Evolutionary conservation across 2,888 invertebrate species (phyloP), one percentile per base, ranked within the genome.

Genomic region (Neria commutata): DNA sequence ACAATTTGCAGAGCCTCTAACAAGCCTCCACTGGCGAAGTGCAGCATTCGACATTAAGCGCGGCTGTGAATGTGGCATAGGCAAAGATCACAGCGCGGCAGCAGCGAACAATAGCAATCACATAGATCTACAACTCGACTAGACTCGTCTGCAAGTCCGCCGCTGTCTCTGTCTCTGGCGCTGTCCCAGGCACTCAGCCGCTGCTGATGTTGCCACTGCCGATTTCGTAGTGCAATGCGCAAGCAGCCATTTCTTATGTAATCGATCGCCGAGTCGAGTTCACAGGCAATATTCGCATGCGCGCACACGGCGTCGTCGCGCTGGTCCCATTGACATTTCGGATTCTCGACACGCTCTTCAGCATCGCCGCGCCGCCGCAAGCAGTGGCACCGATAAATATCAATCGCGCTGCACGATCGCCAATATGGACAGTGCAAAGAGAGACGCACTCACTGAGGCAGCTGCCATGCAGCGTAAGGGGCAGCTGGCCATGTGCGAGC

Each of bases 101-200:
- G 51, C 47, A 53, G 51, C 47, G 63, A 63, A 70, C 71, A 69
- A 69, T 64, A 53, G 70, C 67, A 70, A 72, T 73, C 69, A 69
- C n/a, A 49, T 16, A 29, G 17, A 17, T 29, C 33, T 49, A 17
- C 49, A 33, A 16, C 34, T 24, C 16, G 54, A 47, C 34, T 21
- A 17, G 33, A 14, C 5, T 37, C 17, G 17, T 37, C 17, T 17
- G 37, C 17, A 16, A 16, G n/a, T 50, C 50, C 17, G 19, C 23
- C 14, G n/a, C n/a, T n/a, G n/a, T n/a, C n/a, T n/a, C n/a, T n/a
- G n/a, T n/a, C n/a, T n/a, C n/a, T n/a, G n/a, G 25, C n/a, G 25
- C 26, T 14, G 24, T 47, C 5, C n/a, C 5, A 3, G n/a, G n/a
- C 3, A 11, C 17, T 42, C 42, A 11, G 50, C 34, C 24, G 8